Evolutionary conservation across 2,797 vertebrate genomes (phyloP).

Genomic region (Lepilemur ruficaudatus): DNA sequence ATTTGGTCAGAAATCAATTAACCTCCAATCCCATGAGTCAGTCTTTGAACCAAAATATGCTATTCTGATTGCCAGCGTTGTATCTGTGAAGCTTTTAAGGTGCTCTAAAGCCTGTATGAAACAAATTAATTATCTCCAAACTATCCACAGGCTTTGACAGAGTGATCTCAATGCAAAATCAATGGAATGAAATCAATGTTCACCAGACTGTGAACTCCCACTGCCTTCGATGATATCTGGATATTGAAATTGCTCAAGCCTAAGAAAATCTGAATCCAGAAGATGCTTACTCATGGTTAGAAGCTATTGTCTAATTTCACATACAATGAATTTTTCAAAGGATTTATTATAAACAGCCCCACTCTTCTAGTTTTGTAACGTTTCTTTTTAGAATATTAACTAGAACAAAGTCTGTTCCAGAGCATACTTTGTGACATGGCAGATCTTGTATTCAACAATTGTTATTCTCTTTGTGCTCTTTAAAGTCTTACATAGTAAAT

Average conservation of each 20-base stretch:
- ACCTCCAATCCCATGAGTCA: background rate
- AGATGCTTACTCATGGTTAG: background rate
- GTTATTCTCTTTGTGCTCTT: background rate
- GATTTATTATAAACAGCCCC: background rate
- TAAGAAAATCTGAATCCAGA: background rate
- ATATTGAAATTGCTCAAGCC: background rate
- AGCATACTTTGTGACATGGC: background rate
- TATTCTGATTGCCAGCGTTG: background rate
- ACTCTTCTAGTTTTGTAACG: background rate
- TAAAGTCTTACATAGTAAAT: background rate
- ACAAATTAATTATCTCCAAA: slow-evolving; percentile 52
- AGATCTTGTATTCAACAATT: background rate
- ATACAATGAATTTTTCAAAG: background rate
- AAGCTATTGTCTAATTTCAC: background rate
- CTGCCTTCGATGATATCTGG: background rate
- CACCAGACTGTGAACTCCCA: background rate
- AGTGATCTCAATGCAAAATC: slow-evolving; percentile 10
- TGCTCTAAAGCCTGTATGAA: background rate
- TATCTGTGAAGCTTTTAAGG: background rate
- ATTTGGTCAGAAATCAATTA: background rate
- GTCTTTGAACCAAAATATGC: background rate
- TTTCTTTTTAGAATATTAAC: slow-evolving; percentile 17
- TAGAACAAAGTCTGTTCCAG: background rate
- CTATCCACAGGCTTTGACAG: background rate
- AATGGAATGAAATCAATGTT: background rate